A percentile compares a stretch with the other conserved stretches of the same genome.
Evolutionary conservation across 1,140 invertebrate genomes (phyloP).

Genomic region (Sweltsa coloradensis): DNA sequence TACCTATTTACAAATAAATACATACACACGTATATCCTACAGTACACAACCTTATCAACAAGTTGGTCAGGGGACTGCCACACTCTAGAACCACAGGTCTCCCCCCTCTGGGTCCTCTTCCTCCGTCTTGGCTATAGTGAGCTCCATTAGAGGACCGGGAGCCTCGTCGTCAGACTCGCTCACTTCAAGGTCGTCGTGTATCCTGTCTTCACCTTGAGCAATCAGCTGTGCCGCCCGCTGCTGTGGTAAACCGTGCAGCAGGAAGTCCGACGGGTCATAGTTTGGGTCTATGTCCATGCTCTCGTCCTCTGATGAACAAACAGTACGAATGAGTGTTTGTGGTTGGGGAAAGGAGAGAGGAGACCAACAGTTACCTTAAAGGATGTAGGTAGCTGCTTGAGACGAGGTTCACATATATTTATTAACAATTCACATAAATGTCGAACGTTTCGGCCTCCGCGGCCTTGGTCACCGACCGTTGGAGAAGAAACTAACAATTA

Average conservation of each 20-base stretch:
- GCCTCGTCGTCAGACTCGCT: constrained; percentile 68
- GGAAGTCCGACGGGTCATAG: constrained; percentile 77
- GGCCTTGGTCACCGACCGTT: too few species aligned
- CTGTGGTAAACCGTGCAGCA: constrained; percentile 42
- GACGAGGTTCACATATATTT: too few species aligned
- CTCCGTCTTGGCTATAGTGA: constrained; percentile 20
- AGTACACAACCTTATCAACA: too few species aligned
- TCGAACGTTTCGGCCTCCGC: too few species aligned
- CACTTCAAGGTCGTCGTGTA: constrained; percentile 62
- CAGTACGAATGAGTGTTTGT: not conserved
- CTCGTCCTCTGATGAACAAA: constrained; percentile 47
- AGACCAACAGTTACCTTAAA: not conserved
- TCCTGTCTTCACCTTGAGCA: constrained; percentile 29
- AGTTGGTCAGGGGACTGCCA: too few species aligned
- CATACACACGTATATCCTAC: too few species aligned
- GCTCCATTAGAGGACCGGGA: constrained; percentile 21
- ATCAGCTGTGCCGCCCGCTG: constrained; percentile 14
- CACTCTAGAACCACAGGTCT: constrained; percentile 38
- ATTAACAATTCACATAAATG: too few species aligned
- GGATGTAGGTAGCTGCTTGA: too few species aligned
- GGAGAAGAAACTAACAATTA: too few species aligned
- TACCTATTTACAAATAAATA: too few species aligned
- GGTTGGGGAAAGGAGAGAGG: not conserved
- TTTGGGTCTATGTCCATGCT: constrained; percentile 69
- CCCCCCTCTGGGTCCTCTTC: constrained; percentile 34